These are phyloP conservation scores for Drepana arcuata DNA, from an alignment of 1,140 invertebrate genomes.

Conservation along the genomic window DNA sequence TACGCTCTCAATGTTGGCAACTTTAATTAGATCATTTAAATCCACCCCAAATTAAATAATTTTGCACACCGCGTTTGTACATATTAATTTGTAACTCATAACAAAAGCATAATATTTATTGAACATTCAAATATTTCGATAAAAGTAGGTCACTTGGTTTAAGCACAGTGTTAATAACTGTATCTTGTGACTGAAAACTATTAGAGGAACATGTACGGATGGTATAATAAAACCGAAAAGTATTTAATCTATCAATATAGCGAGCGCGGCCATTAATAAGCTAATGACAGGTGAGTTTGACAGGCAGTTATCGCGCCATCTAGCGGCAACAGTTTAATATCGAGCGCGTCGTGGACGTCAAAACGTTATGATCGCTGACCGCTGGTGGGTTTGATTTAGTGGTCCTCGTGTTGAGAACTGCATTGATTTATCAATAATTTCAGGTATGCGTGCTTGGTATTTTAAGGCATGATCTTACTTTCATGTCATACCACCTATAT, in stretches of 20 bases:
- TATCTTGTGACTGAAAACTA: no score
- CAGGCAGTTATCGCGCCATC: conserved; percentile 63
- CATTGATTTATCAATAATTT: conserved; percentile 70
- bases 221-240: conserved; percentile 33
- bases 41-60: no score
- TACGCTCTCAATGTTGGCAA: conserved; percentile 26
- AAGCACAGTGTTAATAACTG: no score
- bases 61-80: no score
- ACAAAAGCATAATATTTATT: no score
- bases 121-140: no score
- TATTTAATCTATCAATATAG: conserved; percentile 44
- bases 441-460: conserved; percentile 60
- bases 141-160: no score
- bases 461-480: conserved; percentile 64
- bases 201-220: conserved; percentile 8
- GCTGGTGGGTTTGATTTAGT: conserved; percentile 65
- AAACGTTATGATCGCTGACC: conserved; percentile 51
- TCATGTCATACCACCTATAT: conserved; percentile 60
- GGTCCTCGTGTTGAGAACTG: conserved; percentile 48
- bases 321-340: conserved; percentile 60
- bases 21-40: conserved; percentile 34
- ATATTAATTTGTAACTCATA: no score
- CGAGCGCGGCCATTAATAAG: conserved; percentile 53
- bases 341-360: conserved; percentile 53
- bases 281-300: conserved; percentile 63